Evolutionary conservation across 2,113 vertebrate genomes (phyloP), one percentile per base, ranked within the genome.

Genomic region (Psilopogon haemacephalus): DNA sequence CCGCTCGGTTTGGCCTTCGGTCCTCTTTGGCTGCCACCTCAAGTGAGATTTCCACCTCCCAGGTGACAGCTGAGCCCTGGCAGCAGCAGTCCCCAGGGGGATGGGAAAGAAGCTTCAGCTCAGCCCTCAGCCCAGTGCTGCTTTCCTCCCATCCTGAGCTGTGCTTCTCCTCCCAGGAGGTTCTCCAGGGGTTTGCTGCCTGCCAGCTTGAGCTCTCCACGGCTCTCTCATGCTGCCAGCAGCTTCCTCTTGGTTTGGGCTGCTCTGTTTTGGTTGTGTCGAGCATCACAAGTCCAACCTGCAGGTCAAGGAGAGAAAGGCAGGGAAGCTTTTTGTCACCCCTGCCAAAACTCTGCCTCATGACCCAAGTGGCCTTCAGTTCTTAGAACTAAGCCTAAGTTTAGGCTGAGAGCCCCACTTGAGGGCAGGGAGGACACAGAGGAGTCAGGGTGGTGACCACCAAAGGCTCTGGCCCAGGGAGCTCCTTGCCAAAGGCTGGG

Each of bases 101-200:
- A 3, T 3, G 62, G 65, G 52, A 38, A 64, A 30, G 71, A 23
- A 2, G 1, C 58, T 71, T 28, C 0, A 1, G 42, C 37, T 18
- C 6, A 37, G 44, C 23, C 79, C 88, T 33, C 67, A 44, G 76
- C 54, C 63, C 71, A 6, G 63, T 15, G 44, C 54, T 81, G 80
- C 81, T 75, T 78, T 24, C 79, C 33, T 24, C 4, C 38, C 21
- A 19, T 28, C 69, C 84, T 58, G 54, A 21, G 19, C 24, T 3
- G 50, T 54, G 86, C 26, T 35, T 86, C 62, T 74, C 21, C 76
- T 62, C 74, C 28, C 12, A 2, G 46, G 62, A 27, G 0, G 0
- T 14, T 68, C 69, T 58, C 73, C 62, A 42, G 86, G 35, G 30
- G 32, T 46, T 80, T 70, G 37, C 75, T 38, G 8, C 55, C 74